These are phyloP conservation scores for Hirudinaria manillensis DNA, from an alignment of 2,888 invertebrate species.

Conservation along the genomic window DNA sequence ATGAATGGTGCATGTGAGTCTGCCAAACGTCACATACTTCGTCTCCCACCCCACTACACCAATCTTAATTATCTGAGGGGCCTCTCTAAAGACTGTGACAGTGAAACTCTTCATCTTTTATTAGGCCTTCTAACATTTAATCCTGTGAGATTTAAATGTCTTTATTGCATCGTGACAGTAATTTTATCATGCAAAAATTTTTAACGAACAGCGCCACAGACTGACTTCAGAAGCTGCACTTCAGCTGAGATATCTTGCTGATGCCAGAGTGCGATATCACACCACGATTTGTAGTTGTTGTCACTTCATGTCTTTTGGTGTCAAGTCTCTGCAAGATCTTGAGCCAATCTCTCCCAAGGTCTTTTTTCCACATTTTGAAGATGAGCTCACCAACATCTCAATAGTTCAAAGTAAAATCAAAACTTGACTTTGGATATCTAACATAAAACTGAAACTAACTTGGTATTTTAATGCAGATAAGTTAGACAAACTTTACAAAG, in stretches of 20 bases:
- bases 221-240: conserved; percentile 90
- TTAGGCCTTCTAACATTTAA: conserved; percentile 97
- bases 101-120: conserved; percentile 93
- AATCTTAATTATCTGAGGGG: conserved; percentile 66
- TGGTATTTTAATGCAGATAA: conserved; percentile 21
- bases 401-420: conserved; percentile 72
- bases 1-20: conserved; percentile 94
- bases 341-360: conserved; percentile 83
- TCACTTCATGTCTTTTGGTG: conserved; percentile 59
- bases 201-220: conserved; percentile 70
- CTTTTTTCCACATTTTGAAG: conserved; percentile 61
- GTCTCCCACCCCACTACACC: conserved; percentile 60
- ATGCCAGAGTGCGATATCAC: conserved; percentile 94
- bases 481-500: conserved; percentile 87
- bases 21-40: conserved; percentile 79
- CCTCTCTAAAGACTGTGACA: conserved; percentile 77
- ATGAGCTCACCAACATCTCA: conserved; percentile 38
- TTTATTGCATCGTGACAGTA: not conserved
- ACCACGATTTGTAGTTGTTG: conserved; percentile 99
- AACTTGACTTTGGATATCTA: conserved; percentile 34
- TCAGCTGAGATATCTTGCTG: conserved; percentile 93
- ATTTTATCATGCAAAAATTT: conserved; percentile 1
- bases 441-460: not conserved
- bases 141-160: conserved; percentile 64
- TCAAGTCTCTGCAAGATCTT: conserved; percentile 77